phyloP scores from a whole-genome alignment of 2,797 vertebrate genomes.

The Clarias fuscus region DNA sequence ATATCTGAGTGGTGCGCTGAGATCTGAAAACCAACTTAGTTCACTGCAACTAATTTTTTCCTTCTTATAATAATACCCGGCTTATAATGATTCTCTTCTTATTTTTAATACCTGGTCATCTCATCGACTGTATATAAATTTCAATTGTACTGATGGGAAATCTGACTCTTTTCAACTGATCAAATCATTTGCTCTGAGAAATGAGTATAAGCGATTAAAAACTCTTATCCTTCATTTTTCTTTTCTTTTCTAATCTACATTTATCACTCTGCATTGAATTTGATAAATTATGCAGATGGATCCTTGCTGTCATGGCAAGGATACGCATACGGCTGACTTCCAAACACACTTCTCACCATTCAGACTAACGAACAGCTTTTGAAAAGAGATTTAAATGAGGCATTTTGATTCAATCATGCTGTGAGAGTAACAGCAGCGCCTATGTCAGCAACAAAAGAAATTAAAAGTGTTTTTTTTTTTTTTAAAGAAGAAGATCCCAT shows the following conservation, averaged over 20 bases:
- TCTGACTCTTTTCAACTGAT: background rate
- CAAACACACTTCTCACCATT: background rate
- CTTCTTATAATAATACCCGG: background rate
- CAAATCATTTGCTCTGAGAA: background rate
- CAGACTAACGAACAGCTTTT: background rate
- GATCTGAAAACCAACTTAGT: background rate
- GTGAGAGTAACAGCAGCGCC: background rate
- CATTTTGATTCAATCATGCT: background rate
- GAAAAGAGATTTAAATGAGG: background rate
- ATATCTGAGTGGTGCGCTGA: background rate
- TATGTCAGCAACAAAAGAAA: background rate
- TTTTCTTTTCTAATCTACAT: background rate
- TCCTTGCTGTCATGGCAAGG: background rate
- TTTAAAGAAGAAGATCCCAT: no score
- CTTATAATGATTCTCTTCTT: background rate
- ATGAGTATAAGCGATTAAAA: background rate
- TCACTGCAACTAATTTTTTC: background rate
- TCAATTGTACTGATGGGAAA: background rate
- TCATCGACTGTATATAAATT: background rate
- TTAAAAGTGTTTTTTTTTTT: background rate
- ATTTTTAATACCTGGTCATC: background rate
- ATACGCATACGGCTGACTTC: background rate
- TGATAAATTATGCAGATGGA: background rate
- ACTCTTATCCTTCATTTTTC: background rate
- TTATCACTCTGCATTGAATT: background rate